Base-by-base conservation (phyloP, 2,888 invertebrate genomes). In the Agrochola lychnidis region DNA sequence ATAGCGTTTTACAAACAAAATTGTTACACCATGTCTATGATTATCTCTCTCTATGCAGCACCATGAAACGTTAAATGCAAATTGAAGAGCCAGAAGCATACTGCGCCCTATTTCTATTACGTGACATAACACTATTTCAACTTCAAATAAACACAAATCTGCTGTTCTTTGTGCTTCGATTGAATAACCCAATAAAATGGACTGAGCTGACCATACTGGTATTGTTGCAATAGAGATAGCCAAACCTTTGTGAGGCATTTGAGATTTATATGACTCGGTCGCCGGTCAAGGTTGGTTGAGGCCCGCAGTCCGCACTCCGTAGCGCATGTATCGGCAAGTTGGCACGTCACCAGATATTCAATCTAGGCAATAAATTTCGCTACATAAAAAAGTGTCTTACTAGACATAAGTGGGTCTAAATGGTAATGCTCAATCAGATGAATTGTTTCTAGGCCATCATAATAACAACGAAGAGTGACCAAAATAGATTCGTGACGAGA, bases 231-330 rank as follows among this genome's bases (percentile, higher is more conserved):
- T 84, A 87, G 81, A 87, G 87, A 87, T 88, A 88, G 89, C 89
- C 85, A 89, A 90, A 90, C 78, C 87, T 88, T 90, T 91, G 91
- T 91, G 89, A 89, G 85, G 84, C 79, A 78, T 83, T 88, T 87
- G 87, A 90, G 91, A 91, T 92, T 92, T 92, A 92, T 92, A 88
- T 84, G 87, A 87, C 89, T 90, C 86, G 89, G 89, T 93, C 89
- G 84, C 87, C 94, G 95, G 96, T 96, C 96, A 96, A 96, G 96
- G 96, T 93, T 95, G 93, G 90, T 84, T 63, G 91, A 94, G 94
- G 93, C 92, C 94, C 94, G 95, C 95, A 94, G 93, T 93, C 92
- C 91, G 91, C 94, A 94, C 93, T 93, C 91, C 90, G 91, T 90
- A 88, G 84, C 87, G 90, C 84, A 89, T 89, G 88, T 85, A 79